Percentiles rank a stretch among this genome's conserved stretches.
These are phyloP conservation scores for Zhengitettix transpicula DNA, from an alignment of 2,888 invertebrate genomes.

Conservation along the genomic window DNA sequence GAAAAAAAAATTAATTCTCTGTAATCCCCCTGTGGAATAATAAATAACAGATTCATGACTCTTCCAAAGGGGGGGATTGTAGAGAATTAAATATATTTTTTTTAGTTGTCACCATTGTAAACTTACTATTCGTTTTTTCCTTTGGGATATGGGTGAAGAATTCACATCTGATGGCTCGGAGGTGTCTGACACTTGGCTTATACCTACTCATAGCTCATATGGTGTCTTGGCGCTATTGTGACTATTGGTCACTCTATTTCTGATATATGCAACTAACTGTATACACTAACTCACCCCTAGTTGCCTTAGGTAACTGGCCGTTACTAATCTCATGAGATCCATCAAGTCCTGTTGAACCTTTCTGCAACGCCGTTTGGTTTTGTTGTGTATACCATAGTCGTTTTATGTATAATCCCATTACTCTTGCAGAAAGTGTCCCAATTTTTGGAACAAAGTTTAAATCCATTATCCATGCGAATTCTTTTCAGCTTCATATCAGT, in stretches of 20 bases:
- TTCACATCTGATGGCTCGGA: neutral
- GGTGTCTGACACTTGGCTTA: neutral
- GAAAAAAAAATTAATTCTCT: too few relatives aligned
- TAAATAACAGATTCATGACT: too few relatives aligned
- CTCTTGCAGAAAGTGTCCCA: neutral
- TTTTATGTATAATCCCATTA: neutral
- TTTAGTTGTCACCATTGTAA: too few relatives aligned
- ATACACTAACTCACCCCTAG: neutral
- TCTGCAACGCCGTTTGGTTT: neutral
- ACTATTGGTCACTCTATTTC: neutral
- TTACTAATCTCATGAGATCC: neutral
- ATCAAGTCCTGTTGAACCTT: neutral
- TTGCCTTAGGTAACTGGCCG: neutral
- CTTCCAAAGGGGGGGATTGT: too few relatives aligned
- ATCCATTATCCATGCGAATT: slow-evolving; percentile 1
- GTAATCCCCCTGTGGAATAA: too few relatives aligned
- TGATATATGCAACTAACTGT: neutral
- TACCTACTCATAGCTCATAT: neutral
- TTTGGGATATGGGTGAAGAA: too few relatives aligned
- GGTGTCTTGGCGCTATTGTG: neutral
- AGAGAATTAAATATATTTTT: too few relatives aligned
- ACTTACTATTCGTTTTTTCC: too few relatives aligned
- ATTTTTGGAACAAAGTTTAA: slow-evolving; percentile 5
- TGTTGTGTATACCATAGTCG: neutral
- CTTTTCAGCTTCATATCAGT: neutral